Conservation (phyloP, 1,140 invertebrate genomes). For the Belonocnema kinseyi region DNA sequence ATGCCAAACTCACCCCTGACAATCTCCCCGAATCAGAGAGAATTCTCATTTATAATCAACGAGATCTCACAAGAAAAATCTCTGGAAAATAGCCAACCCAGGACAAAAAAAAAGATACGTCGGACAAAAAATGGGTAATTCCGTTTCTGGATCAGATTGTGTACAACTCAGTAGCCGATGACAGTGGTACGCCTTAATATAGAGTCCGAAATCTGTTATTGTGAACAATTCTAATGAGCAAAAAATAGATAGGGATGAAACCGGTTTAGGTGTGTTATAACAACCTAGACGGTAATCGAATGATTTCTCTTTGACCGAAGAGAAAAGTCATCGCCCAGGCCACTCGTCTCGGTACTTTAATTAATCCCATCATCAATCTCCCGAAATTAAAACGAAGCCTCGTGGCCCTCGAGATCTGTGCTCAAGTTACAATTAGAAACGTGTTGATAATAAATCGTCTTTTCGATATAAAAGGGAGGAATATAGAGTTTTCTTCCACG, state of each 20-base stretch:
- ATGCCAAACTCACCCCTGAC: slow-evolving; percentile 25
- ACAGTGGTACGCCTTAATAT: no score
- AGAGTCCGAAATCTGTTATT: no score
- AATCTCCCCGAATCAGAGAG: slow-evolving; percentile 16
- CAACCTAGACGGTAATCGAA: not conserved
- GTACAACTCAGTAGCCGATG: no score
- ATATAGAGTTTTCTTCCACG: not conserved
- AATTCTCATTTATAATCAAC: slow-evolving; percentile 31
- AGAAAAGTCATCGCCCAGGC: slow-evolving; percentile 21
- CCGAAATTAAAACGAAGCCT: slow-evolving; percentile 41
- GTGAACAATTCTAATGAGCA: no score
- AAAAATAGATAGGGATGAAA: no score
- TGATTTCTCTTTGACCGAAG: slow-evolving; percentile 9
- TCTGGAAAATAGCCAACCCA: no score
- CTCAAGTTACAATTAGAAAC: slow-evolving; percentile 25
- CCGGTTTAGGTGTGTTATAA: not conserved
- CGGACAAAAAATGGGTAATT: no score
- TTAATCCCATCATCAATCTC: slow-evolving; percentile 62
- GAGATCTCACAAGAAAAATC: no score
- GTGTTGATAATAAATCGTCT: slow-evolving; percentile 26
- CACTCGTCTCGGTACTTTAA: slow-evolving; percentile 47
- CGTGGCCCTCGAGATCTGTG: not conserved
- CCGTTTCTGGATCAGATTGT: no score
- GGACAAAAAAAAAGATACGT: no score
- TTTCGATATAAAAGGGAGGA: not conserved